Evolutionary conservation across 2,113 vertebrate species (phyloP).

Genomic region (Muscicapa adusta): DNA sequence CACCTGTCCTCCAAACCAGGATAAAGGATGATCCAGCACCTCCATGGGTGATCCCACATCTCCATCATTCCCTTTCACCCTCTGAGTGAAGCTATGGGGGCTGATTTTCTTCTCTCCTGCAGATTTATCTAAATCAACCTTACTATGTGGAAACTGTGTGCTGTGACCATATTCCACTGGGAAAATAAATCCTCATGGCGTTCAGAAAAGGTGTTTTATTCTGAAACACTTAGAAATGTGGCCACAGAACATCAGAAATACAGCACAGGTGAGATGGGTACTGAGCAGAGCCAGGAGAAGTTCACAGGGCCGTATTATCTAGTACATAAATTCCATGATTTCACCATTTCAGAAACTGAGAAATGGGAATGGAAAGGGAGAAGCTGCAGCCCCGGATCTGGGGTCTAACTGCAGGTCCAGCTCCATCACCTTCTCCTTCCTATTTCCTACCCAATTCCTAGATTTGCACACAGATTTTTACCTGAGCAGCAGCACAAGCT

Average conservation of each 20-base stretch:
- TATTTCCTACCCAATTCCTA: background rate
- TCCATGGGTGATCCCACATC: background rate
- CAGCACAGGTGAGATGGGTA: background rate
- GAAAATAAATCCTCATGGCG: background rate
- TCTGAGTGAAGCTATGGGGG: fast-evolving
- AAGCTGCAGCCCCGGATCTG: background rate
- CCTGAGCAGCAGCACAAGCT: background rate
- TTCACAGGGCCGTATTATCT: background rate
- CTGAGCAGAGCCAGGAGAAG: background rate
- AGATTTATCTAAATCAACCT: background rate
- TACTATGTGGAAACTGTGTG: background rate
- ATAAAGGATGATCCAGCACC: fast-evolving
- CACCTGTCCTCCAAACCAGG: too few species aligned
- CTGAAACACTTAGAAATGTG: background rate
- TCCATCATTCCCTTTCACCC: background rate
- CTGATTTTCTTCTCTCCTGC: background rate
- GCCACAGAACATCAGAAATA: background rate
- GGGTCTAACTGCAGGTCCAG: fast-evolving
- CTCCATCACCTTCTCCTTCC: background rate
- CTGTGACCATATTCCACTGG: background rate
- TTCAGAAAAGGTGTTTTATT: background rate
- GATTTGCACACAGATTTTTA: background rate
- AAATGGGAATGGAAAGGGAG: background rate
- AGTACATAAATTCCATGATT: background rate
- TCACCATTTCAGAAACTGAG: background rate